Evolutionary conservation across 2,113 vertebrate species (phyloP).

Genomic region (Actenoides lindsayi): DNA sequence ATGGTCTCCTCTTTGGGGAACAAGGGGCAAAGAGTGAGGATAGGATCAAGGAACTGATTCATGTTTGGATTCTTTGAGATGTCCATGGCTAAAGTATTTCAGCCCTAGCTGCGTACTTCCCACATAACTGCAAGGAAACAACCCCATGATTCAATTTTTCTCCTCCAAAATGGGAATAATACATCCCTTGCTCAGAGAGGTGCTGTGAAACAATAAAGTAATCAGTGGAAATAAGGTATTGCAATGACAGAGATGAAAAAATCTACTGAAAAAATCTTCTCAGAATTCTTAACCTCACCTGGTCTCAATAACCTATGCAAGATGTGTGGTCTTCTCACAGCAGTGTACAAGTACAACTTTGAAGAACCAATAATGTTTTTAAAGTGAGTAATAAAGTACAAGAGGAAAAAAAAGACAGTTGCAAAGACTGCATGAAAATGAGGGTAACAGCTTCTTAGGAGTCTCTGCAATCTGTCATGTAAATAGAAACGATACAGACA

Average conservation of each 20-base stretch:
- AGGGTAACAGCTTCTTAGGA: slow-evolving; percentile 40
- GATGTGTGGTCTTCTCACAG: not conserved
- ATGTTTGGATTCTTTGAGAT: not conserved
- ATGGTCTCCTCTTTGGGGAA: not conserved
- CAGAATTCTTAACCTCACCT: not conserved
- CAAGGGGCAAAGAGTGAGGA: not conserved
- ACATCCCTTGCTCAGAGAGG: not conserved
- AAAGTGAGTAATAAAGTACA: not conserved
- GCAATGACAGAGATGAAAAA: not conserved
- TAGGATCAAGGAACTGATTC: not conserved
- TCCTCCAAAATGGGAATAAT: not conserved
- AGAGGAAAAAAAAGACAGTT: not conserved
- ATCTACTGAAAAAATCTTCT: not conserved
- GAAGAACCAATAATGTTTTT: not conserved
- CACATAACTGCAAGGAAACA: not conserved
- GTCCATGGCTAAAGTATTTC: not conserved
- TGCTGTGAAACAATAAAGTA: not conserved
- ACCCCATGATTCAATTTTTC: not conserved
- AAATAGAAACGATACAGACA: slow-evolving; percentile 60
- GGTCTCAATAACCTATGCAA: not conserved
- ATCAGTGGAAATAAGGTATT: not conserved
- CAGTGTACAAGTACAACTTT: not conserved
- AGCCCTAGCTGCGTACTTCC: not conserved
- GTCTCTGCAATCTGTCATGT: slow-evolving; percentile 56
- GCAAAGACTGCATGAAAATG: slow-evolving; percentile 15